Conservation (phyloP, 2,113 vertebrate species). For the Channa argus region DNA sequence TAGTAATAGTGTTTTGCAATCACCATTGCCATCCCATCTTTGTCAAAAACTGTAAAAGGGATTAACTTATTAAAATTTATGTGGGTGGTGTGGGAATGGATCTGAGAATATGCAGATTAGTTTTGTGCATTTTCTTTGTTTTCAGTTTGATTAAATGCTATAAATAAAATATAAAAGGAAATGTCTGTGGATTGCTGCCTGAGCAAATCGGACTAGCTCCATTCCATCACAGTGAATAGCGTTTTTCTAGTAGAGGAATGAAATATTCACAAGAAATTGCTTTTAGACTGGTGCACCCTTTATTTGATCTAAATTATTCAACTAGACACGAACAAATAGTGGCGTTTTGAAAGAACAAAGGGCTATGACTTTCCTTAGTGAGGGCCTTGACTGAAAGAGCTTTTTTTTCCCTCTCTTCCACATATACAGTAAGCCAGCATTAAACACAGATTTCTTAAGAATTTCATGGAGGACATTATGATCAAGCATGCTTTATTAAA, state of each 20-base stretch:
- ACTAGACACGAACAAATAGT: slow-evolving; percentile 57
- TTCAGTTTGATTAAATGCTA: neutral
- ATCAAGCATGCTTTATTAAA: slow-evolving; percentile 47
- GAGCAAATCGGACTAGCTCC: slow-evolving; percentile 7
- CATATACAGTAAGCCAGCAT: neutral
- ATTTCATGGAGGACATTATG: slow-evolving; percentile 22
- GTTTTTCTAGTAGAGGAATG: slow-evolving; percentile 50
- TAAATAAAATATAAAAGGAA: slow-evolving; percentile 13
- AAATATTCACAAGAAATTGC: slow-evolving; percentile 68
- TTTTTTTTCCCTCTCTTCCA: slow-evolving; percentile 15
- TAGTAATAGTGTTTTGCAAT: neutral
- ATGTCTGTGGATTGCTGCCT: neutral
- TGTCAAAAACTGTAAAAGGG: neutral
- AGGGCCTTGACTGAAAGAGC: slow-evolving; percentile 15
- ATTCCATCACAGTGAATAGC: slow-evolving; percentile 19
- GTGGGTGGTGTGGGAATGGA: neutral
- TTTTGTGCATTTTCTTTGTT: slow-evolving; percentile 10
- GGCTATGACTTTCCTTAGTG: slow-evolving; percentile 31
- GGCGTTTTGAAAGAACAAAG: slow-evolving; percentile 46
- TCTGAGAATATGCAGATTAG: slow-evolving; percentile 6
- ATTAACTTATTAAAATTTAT: neutral
- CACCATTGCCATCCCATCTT: neutral
- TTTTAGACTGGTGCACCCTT: slow-evolving; percentile 48
- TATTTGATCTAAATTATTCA: slow-evolving; percentile 62
- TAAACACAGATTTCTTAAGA: slow-evolving; percentile 20